Evolutionary conservation across 1,140 invertebrate species (phyloP), one percentile per base, ranked within the genome.

Genomic region (Aphelenchoides fujianensis): DNA sequence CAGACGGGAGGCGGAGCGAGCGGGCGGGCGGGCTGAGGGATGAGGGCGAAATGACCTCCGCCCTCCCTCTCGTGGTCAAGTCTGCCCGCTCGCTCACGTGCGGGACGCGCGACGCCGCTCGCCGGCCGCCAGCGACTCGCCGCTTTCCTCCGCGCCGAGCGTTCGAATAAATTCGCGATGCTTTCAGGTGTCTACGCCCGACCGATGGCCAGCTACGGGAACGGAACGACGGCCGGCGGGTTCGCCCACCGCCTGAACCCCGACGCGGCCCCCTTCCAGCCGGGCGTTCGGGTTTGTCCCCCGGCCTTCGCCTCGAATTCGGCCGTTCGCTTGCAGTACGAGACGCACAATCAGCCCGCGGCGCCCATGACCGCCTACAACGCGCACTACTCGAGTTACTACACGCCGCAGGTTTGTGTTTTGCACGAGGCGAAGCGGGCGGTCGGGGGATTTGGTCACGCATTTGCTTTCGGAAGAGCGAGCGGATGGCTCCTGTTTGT

Each of bases 141-240:
- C n/a, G n/a, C n/a, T n/a, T n/a, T n/a, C n/a, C n/a, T n/a, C n/a
- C n/a, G n/a, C n/a, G n/a, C n/a, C n/a, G n/a, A n/a, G n/a, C n/a
- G n/a, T n/a, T n/a, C n/a, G n/a, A 48, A 48, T 19, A 30, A 7
- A 59, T 5, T 59, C 5, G 27, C 19, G 5, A 5, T 59, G 5
- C 28, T 59, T 59, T 19, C 55, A 59, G 55, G 27, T 7, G 19
- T 59, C 34, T 59, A 59, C 19, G 28, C 55, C 12, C 28, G 55
- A 59, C 55, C 55, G 23, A 59, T 59, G 55, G 55, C 55, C 5
- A 23, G 5, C 7, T 59, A 59, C 23, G 55, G 55, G 23, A 19
- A 59, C 19, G 5, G 55, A 59, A 59, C 55, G 34, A 59, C 34
- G 55, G 34, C 5, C 5, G 19, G 41, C 41, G 55, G 5, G 55